Evolutionary conservation across 2,888 invertebrate genomes (phyloP), one percentile per base, ranked within the genome.

Genomic region (Pollenia angustigena): DNA sequence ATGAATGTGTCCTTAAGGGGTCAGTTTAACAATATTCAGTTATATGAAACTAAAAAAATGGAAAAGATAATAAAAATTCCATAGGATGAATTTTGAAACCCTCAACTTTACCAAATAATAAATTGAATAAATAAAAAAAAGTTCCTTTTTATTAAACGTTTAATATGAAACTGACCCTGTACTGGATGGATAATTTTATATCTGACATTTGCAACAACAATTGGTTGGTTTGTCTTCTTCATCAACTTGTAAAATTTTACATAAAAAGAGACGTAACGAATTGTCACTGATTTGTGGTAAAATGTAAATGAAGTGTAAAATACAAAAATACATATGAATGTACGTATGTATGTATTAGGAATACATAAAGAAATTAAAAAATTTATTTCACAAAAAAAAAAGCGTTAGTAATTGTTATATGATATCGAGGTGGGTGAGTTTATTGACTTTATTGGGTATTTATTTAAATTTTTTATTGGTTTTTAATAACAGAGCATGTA

Each of bases 261-360:
- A 54, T n/a, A n/a, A 40, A 16, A 58, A 46, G 18, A 54, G 42
- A 71, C 23, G 14, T 23, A 54, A 85, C 66, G 66, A 71, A 85
- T 66, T 76, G 85, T 85, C 79, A 81, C 72, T 72, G 81, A 81
- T 81, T 85, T 85, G 81, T 81, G 85, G 81, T 76, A 52, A 76
- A 72, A 85, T 85, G 84, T 23, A 74, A 84, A 84, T 79, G 79
- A 79, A 54, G 68, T 66, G 66, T 58, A 72, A 84, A 52, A 58
- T 50, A 58, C 52, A 23, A 11, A 46, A 62, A 54, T 14, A 66
- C 2, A 64, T 62, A 14, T 52, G 9, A 46, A 46, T 4, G 3
- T 3, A 32, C 4, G 3, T 3, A 3, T 4, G 3, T 32, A 3
- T 32, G 4, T 32, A 32, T 32, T 32, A 78, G 44, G 64, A 44